These are phyloP conservation scores for Dione juno DNA, from an alignment of 2,888 invertebrate genomes.

Conservation along the genomic window DNA sequence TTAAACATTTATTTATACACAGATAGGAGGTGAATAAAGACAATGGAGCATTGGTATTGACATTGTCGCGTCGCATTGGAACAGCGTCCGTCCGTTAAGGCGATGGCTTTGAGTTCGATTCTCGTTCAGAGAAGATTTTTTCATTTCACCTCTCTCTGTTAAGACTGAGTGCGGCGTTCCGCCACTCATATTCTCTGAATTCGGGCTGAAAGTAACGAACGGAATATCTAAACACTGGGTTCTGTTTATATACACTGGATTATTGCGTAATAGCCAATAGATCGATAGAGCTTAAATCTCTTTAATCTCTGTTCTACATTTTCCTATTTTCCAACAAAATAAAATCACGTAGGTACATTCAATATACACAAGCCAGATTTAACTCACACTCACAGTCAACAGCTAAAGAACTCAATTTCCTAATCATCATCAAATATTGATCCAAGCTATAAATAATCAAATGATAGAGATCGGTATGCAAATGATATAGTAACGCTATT, in stretches of 20 bases:
- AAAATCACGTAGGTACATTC: too few relatives aligned
- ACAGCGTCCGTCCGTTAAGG: too few relatives aligned
- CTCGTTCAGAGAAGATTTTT: rapidly evolving
- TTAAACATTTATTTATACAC: neutral
- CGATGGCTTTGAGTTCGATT: neutral
- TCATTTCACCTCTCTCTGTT: neutral
- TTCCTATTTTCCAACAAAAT: too few relatives aligned
- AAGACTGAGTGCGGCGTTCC: neutral
- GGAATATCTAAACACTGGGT: neutral
- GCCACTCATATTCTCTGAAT: neutral
- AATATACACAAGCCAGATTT: too few relatives aligned
- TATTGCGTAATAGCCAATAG: too few relatives aligned
- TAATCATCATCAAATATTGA: constrained; percentile 18
- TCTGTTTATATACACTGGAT: neutral
- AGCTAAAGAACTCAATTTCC: neutral
- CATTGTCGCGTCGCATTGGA: too few relatives aligned
- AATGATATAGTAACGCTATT: constrained; percentile 20
- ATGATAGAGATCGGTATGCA: constrained; percentile 27
- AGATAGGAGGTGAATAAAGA: neutral
- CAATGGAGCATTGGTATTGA: too few relatives aligned
- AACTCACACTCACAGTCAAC: neutral
- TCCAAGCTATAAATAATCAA: constrained; percentile 8
- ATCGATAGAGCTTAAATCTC: too few relatives aligned
- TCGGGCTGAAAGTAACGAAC: neutral
- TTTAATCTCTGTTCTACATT: too few relatives aligned